Evolutionary conservation across 1,140 invertebrate genomes (phyloP).

Genomic region (Dufourea novaeangliae): DNA sequence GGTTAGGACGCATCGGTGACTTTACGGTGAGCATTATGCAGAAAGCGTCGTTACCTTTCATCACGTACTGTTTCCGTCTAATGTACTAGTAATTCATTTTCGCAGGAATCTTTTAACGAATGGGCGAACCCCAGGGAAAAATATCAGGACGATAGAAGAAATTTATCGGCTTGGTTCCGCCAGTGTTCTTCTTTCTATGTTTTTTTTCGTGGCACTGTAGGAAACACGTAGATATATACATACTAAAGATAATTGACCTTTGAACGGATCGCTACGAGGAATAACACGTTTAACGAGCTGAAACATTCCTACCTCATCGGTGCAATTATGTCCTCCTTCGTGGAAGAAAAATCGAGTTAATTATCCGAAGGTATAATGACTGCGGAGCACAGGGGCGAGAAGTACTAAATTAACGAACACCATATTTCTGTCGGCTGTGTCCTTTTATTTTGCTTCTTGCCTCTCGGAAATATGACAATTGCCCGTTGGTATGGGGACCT

Average conservation of each 20-base stretch:
- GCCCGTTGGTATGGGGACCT: neutral
- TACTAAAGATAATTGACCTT: conserved; percentile 56
- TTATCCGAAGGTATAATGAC: conserved; percentile 68
- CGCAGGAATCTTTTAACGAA: conserved; percentile 61
- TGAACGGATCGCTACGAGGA: conserved; percentile 51
- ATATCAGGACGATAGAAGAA: neutral
- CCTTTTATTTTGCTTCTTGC: conserved; percentile 36
- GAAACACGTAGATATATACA: neutral
- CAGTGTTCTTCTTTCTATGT: neutral
- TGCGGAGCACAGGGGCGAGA: conserved; percentile 37
- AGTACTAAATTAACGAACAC: conserved; percentile 64
- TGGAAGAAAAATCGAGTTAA: conserved; percentile 71
- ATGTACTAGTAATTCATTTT: conserved; percentile 66
- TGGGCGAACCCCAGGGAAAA: conserved; percentile 15
- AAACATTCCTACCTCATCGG: conserved; percentile 67
- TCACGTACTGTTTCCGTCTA: conserved; percentile 51
- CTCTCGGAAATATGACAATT: conserved; percentile 49
- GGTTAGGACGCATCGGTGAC: conserved; percentile 48
- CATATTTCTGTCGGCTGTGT: conserved; percentile 64
- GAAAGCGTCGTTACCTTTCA: conserved; percentile 63
- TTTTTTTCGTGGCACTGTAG: neutral
- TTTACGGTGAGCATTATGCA: conserved; percentile 65
- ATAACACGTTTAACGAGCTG: conserved; percentile 69
- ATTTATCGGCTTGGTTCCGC: neutral
- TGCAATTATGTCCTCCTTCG: conserved; percentile 64